phyloP scores from a whole-genome alignment of 1,140 invertebrate genomes.

The Drosophila orosa region DNA sequence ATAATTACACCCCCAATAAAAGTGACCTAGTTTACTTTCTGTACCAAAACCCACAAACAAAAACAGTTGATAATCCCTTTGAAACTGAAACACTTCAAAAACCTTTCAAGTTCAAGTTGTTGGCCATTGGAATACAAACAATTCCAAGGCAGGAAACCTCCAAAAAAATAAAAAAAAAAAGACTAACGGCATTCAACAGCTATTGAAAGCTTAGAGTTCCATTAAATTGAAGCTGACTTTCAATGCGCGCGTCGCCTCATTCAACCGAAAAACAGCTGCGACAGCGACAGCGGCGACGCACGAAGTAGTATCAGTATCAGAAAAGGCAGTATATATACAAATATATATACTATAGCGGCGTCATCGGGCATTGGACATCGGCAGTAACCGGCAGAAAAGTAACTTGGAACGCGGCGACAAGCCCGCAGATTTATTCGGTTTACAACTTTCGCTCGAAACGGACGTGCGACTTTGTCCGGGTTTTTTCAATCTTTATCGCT shows the following conservation, averaged over 20 bases:
- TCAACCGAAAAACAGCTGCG: constrained; percentile 70
- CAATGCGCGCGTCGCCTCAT: constrained; percentile 49
- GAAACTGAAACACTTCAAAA: background rate
- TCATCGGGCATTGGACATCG: constrained; percentile 22
- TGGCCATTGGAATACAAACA: constrained; percentile 37
- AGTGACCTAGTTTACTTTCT: constrained; percentile 9
- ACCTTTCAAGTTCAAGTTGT: constrained; percentile 56
- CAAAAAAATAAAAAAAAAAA: background rate
- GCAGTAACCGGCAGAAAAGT: constrained; percentile 47
- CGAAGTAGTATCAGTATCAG: constrained; percentile 19
- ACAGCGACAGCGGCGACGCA: constrained; percentile 27
- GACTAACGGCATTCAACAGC: constrained; percentile 62
- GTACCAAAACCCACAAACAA: constrained; percentile 3
- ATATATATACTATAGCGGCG: constrained; percentile 14
- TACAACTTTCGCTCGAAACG: constrained; percentile 72
- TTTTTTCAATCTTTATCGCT: constrained; percentile 10
- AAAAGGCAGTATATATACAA: constrained; percentile 1
- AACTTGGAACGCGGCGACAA: constrained; percentile 59
- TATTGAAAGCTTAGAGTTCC: constrained; percentile 58
- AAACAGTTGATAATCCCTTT: background rate
- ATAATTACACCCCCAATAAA: background rate
- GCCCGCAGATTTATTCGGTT: constrained; percentile 74
- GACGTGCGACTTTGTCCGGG: constrained; percentile 60
- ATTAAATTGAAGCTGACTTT: constrained; percentile 49
- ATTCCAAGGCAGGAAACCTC: constrained; percentile 1